phyloP scores from a whole-genome alignment of 2,888 invertebrate species.

The Cryptocephalus moraei region DNA sequence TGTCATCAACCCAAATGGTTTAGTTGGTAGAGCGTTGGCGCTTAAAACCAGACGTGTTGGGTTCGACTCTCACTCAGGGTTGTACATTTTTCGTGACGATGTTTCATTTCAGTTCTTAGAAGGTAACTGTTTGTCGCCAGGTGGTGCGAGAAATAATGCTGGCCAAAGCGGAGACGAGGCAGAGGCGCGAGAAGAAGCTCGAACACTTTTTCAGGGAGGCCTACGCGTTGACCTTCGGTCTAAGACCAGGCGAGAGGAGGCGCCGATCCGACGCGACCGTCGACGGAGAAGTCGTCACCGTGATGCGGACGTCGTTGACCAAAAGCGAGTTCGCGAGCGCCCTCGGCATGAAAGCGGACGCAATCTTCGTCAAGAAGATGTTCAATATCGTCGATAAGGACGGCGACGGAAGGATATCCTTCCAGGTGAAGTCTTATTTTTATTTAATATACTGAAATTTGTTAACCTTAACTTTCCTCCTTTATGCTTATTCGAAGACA shows the following conservation, averaged over 20 bases:
- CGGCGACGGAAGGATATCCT: constrained; percentile 85
- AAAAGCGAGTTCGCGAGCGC: constrained; percentile 91
- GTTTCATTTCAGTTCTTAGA: no score
- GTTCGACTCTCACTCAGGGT: no score
- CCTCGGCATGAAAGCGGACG: constrained; percentile 89
- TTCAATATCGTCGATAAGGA: constrained; percentile 95
- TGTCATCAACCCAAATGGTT: no score
- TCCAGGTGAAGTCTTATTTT: constrained; percentile 52
- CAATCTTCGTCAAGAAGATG: constrained; percentile 94
- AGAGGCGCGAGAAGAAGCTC: constrained; percentile 80
- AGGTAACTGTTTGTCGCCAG: constrained; percentile 25
- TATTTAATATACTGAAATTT: background rate
- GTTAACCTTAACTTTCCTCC: background rate
- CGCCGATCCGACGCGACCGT: constrained; percentile 60
- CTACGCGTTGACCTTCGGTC: constrained; percentile 84
- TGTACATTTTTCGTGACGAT: no score
- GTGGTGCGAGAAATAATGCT: constrained; percentile 78
- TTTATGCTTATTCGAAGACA: background rate
- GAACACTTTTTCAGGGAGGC: constrained; percentile 96
- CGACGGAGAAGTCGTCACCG: constrained; percentile 76
- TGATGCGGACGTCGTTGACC: constrained; percentile 86
- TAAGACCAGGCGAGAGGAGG: constrained; percentile 76
- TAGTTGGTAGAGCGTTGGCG: no score
- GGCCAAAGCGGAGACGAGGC: constrained; percentile 86
- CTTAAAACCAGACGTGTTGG: no score